Conservation (phyloP, 2,888 invertebrate species). For the Crematogaster levior region DNA sequence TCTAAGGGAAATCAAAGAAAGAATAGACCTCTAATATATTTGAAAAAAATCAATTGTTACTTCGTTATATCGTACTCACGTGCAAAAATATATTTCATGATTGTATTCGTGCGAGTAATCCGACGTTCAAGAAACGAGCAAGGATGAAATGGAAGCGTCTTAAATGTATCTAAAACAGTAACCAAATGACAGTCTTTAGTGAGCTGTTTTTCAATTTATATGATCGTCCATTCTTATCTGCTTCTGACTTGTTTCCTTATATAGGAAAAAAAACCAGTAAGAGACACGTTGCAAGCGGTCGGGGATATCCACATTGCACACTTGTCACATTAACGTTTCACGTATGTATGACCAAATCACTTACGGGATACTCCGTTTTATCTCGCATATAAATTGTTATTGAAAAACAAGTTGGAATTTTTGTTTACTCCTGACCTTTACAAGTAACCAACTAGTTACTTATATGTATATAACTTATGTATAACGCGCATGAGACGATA, state of each 20-base stretch:
- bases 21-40: background rate
- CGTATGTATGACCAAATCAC: background rate
- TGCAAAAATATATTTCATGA: constrained; percentile 35
- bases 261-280: constrained; percentile 18
- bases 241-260: constrained; percentile 19
- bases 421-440: background rate
- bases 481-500: background rate
- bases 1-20: background rate
- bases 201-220: constrained; percentile 6
- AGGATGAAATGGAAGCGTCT: background rate
- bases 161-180: background rate
- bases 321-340: background rate
- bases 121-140: background rate
- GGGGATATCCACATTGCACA: constrained; percentile 32
- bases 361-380: background rate
- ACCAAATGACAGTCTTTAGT: background rate
- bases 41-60: background rate
- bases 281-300: background rate
- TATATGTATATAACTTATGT: background rate
- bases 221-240: constrained; percentile 5
- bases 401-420: background rate
- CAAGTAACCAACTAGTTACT: background rate
- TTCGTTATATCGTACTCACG: constrained; percentile 6
- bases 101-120: background rate
- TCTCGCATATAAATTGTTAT: background rate